These are phyloP conservation scores for Lamellibrachia columna DNA, from an alignment of 2,888 invertebrate species.

Conservation along the genomic window DNA sequence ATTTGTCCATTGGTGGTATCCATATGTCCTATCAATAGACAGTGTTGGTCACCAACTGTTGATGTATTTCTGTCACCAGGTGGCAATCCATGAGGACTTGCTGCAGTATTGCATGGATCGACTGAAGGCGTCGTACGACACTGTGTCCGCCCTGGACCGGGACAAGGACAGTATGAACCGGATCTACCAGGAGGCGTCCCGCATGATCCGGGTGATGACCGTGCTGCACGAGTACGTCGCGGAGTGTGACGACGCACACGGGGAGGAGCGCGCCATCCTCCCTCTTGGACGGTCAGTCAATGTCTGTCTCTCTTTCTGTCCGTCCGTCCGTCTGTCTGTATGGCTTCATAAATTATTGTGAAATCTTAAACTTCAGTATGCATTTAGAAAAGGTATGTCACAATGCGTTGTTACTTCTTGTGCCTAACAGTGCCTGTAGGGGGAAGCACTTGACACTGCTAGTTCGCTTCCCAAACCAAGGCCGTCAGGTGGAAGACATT, in stretches of 20 bases:
- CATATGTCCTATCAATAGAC: neutral
- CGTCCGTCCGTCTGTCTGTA: neutral
- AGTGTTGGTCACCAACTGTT: neutral
- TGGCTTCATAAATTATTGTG: neutral
- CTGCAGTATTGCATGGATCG: conserved; percentile 92
- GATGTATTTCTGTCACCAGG: conserved; percentile 46
- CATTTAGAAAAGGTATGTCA: too few species aligned
- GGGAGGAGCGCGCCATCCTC: conserved; percentile 86
- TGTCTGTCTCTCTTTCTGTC: neutral
- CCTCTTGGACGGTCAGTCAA: conserved; percentile 78
- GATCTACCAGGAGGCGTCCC: conserved; percentile 75
- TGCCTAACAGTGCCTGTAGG: conserved; percentile 77
- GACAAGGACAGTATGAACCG: conserved; percentile 69
- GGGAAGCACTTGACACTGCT: conserved; percentile 89
- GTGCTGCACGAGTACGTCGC: conserved; percentile 94
- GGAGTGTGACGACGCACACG: conserved; percentile 81
- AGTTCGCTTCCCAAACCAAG: conserved; percentile 87
- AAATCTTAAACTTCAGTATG: too few species aligned
- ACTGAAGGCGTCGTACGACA: conserved; percentile 80
- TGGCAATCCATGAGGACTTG: conserved; percentile 90
- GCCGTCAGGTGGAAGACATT: conserved; percentile 81
- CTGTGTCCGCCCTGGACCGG: conserved; percentile 66
- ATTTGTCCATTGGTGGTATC: neutral
- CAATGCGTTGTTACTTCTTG: neutral
- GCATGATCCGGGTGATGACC: conserved; percentile 88